Percentiles rank a stretch among this genome's conserved stretches.
These are phyloP conservation scores for Brachyalestes nurse DNA, from an alignment of 2,797 vertebrate species.

Conservation along the genomic window DNA sequence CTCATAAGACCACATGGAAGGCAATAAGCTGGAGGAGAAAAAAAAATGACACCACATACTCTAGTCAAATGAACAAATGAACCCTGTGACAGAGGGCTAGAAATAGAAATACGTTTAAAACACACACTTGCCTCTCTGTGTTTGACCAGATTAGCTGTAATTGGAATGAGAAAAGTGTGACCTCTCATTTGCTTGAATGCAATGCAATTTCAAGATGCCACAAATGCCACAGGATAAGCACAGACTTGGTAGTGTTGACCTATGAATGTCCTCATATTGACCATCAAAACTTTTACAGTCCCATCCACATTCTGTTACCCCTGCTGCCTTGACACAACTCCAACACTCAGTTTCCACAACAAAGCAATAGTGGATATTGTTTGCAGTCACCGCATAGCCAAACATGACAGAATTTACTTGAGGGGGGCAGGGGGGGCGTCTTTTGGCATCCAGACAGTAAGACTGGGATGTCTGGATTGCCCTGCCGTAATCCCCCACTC, in stretches of 20 bases:
- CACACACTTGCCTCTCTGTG: neutral
- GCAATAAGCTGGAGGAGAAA: too few relatives aligned
- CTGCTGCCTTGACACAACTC: neutral
- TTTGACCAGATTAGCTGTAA: neutral
- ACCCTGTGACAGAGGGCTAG: neutral
- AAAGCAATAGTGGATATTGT: neutral
- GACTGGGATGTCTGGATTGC: conserved; percentile 49
- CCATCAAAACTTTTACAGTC: neutral
- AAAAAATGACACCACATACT: too few relatives aligned
- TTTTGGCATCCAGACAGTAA: conserved; percentile 53
- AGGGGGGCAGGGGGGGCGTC: neutral
- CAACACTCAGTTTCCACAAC: neutral
- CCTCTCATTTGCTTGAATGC: neutral
- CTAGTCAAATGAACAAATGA: neutral
- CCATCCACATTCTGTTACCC: neutral
- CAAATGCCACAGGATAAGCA: neutral
- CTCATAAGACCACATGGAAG: neutral
- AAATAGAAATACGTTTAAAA: neutral
- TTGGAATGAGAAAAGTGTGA: neutral
- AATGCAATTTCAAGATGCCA: neutral
- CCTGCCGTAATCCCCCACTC: conserved; percentile 37
- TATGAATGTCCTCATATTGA: neutral
- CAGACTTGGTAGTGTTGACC: neutral
- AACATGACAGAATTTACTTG: conserved; percentile 41
- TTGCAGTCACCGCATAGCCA: conserved; percentile 22